Evolutionary conservation across 2,113 vertebrate species (phyloP).

Genomic region (Charadrius vociferus): DNA sequence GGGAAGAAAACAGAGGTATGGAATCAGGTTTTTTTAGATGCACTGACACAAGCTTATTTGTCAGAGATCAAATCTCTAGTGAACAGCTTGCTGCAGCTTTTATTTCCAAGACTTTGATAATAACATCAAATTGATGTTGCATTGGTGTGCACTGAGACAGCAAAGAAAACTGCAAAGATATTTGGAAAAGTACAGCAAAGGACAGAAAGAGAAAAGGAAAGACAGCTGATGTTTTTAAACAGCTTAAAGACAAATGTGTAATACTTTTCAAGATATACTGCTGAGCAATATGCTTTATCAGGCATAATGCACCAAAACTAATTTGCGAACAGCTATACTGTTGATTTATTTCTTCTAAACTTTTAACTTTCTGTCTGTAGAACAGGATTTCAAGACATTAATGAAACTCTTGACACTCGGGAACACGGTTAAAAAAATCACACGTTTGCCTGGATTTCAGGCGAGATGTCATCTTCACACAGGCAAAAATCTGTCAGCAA

Average conservation of each 20-base stretch:
- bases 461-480: background rate
- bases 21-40: conserved; percentile 8
- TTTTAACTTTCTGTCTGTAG: background rate
- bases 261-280: background rate
- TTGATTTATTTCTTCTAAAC: background rate
- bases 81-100: conserved; percentile 37
- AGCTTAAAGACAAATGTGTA: background rate
- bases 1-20: conserved; percentile 25
- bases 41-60: conserved; percentile 46
- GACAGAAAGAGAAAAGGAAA: background rate
- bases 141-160: conserved; percentile 28
- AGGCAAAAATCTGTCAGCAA: background rate
- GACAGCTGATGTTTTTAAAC: background rate
- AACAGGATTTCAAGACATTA: background rate
- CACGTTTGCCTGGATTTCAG: background rate
- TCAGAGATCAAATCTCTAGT: conserved; percentile 59
- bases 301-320: background rate
- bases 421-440: background rate
- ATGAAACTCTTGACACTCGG: background rate
- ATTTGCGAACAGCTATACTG: background rate
- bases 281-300: background rate
- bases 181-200: conserved; percentile 22
- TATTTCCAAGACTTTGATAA: conserved; percentile 59
- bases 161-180: conserved; percentile 15
- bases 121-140: conserved; percentile 52